A percentile compares a stretch with the other conserved stretches of the same genome.
Conservation (phyloP, 2,888 invertebrate species). For the Synanthedon formicaeformis region DNA sequence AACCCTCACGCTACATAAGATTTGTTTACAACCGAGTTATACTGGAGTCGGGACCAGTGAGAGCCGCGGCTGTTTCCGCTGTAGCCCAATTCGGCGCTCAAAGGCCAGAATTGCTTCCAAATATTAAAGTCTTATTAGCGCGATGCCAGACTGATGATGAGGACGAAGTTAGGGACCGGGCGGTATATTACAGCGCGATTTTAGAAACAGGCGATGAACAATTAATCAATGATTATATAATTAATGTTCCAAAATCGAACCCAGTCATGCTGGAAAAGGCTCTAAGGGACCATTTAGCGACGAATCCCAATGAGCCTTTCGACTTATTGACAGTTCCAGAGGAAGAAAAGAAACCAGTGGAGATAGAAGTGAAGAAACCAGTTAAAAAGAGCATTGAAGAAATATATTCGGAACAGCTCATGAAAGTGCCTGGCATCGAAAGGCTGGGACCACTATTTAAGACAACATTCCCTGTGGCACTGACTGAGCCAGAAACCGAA, state of each 20-base stretch:
- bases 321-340: conserved; percentile 88
- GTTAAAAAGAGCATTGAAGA: conserved; percentile 89
- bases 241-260: conserved; percentile 83
- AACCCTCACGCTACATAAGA: conserved; percentile 88
- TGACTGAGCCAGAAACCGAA: conserved; percentile 98
- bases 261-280: conserved; percentile 90
- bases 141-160: conserved; percentile 96
- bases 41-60: conserved; percentile 93
- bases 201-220: conserved; percentile 77
- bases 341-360: conserved; percentile 81
- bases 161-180: conserved; percentile 98
- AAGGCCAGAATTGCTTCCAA: conserved; percentile 75
- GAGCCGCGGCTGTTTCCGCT: conserved; percentile 97
- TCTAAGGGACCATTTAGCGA: conserved; percentile 83
- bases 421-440: conserved; percentile 86
- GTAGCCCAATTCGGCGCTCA: conserved; percentile 98
- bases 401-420: conserved; percentile 84
- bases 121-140: conserved; percentile 82
- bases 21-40: conserved; percentile 94
- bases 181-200: conserved; percentile 94
- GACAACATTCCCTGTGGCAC: conserved; percentile 84
- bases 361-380: conserved; percentile 83
- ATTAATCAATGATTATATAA: conserved; percentile 81
- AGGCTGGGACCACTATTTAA: conserved; percentile 89
- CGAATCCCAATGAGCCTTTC: conserved; percentile 80